These are phyloP conservation scores for Pyrrhura leucotis DNA, from an alignment of 2,797 vertebrate species.

Conservation along the genomic window DNA sequence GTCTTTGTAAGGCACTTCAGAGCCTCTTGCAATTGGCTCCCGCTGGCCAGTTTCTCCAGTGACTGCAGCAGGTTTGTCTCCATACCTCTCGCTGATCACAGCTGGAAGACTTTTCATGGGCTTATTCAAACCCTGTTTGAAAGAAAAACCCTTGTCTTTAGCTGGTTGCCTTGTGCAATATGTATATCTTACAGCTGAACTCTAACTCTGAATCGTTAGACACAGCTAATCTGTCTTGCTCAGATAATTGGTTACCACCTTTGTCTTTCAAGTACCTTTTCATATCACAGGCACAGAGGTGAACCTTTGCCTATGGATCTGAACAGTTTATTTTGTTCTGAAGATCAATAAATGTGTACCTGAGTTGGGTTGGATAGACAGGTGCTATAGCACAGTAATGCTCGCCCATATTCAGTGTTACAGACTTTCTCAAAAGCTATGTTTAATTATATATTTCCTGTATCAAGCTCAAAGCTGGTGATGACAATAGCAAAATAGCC, in stretches of 20 bases:
- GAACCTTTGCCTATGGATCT: constrained; percentile 39
- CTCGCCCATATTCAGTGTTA: constrained; percentile 17
- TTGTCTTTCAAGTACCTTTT: constrained; percentile 52
- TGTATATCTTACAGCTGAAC: constrained; percentile 71
- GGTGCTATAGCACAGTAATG: constrained; percentile 54
- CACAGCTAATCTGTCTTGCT: constrained; percentile 55
- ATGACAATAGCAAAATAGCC: not conserved
- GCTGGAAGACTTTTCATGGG: constrained; percentile 67
- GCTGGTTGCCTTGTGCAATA: constrained; percentile 73
- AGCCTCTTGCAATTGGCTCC: not conserved
- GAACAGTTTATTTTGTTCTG: constrained; percentile 45
- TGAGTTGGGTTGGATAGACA: constrained; percentile 38
- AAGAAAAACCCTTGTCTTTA: constrained; percentile 48
- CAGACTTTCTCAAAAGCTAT: not conserved
- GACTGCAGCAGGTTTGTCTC: constrained; percentile 68
- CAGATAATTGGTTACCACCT: constrained; percentile 59
- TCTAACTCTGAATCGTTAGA: constrained; percentile 54
- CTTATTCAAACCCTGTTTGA: constrained; percentile 57
- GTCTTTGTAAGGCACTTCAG: constrained; percentile 62
- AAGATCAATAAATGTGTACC: constrained; percentile 17
- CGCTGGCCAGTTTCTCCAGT: constrained; percentile 55
- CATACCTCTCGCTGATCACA: constrained; percentile 29
- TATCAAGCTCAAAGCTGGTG: constrained; percentile 9
- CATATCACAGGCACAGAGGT: constrained; percentile 24
- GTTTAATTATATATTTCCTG: constrained; percentile 27